Evolutionary conservation across 1,140 invertebrate species (phyloP), one percentile per base, ranked within the genome.

Genomic region (Drosophila murphyi): DNA sequence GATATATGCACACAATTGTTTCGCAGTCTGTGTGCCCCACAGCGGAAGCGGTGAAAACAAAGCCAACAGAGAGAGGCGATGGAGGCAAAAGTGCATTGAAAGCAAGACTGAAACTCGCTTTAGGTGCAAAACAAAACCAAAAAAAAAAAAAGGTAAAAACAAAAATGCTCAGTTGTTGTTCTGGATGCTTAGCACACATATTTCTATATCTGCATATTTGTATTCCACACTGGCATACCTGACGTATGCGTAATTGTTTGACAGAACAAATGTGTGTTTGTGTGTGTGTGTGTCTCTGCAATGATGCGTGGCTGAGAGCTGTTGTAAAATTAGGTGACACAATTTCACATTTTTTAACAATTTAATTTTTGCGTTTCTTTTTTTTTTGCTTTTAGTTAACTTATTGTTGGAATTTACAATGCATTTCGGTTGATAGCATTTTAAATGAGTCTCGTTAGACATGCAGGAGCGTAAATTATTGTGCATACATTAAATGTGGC

Each of bases 1-100:
- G 82, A 83, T 89, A 87, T 87, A 88, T 80, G 83, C 77, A 87
- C 72, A 74, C 83, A 89, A 87, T 87, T 88, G 81, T 82, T 54
- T 51, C 35, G 5, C 55, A 52, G 47, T 59, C 60, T 31, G 51
- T 10, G 45, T 37, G 51, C 45, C 39, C 32, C 29, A 45, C 39
- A 67, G 4, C 52, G 41, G 8, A 56, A 45, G 47, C 43, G 31
- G 41, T 59, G 61, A 29, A 67, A 8, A n/a, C 39, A 32, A 43
- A 43, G 37, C 7, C 37, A 8, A 47, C 12, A 43, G 43, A 60
- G 47, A 50, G 45, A 67, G 50, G 67, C 48, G 48, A 50, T n/a
- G 57, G 37, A 59, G 64, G 35, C 20, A 45, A 57, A 8, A 43
- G n/a, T 62, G 47, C 28, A 63, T 28, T 39, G 41, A 54, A 28